Base-by-base conservation (phyloP, 1,140 invertebrate species). In the Solen grandis region DNA sequence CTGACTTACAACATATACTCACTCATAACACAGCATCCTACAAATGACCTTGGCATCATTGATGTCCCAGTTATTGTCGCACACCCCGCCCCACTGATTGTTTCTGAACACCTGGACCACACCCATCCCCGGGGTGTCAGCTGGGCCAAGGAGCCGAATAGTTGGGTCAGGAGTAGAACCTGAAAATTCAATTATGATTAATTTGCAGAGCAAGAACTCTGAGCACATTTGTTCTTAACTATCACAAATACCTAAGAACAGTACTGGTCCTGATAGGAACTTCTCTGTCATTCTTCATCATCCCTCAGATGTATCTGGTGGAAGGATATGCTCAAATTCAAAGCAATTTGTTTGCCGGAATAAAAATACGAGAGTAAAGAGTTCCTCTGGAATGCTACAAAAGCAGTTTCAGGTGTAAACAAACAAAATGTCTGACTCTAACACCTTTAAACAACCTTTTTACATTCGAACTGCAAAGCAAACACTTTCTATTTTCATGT, bases 1-100 rank as follows among this genome's bases (percentile, higher is more conserved):
- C n/a, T n/a, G n/a, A n/a, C n/a, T n/a, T n/a, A n/a, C n/a, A n/a
- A n/a, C n/a, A n/a, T 5, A n/a, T 66, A 86, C 82, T 85, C 73
- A 90, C 89, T 85, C 93, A 92, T 82, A 90, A 62, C 96, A 96
- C 55, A 98, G 92, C 88, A 95, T 94, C 62, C 94, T 93, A 92
- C 97, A 99, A 13, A 97, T 95, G 4, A 99, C 96, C 33, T 93
- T 92, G 0, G 95, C 96, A 14, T 95, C 93, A 65, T 93, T 93
- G 13, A 93, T 87, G 54, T 94, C 94, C 85, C 96, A 96, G 85
- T 95, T 94, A 86, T 96, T 96, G 87, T 96, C 96, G 87, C 96
- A 97, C 14, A 96, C 93, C 0, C 95, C 95, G 0, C 96, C 96
- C 96, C 96, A 96, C 80, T 94, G 93, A 85, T 95, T 70, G 27